These are phyloP conservation scores for Hemicordylus capensis DNA, from an alignment of 2,113 vertebrate species.

Conservation along the genomic window DNA sequence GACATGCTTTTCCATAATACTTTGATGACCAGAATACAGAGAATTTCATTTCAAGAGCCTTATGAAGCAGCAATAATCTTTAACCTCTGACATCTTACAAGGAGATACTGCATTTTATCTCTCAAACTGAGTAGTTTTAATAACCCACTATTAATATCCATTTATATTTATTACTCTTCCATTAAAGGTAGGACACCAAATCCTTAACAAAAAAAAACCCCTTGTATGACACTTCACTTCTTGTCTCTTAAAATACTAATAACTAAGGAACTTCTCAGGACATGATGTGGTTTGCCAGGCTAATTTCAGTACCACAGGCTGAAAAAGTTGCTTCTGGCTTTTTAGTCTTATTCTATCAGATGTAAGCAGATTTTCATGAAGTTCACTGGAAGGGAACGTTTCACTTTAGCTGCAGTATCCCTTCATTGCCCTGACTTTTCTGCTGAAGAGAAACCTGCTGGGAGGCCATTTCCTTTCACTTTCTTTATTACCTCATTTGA, in stretches of 20 bases:
- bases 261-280: constrained; percentile 29
- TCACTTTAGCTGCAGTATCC: constrained; percentile 51
- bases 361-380: constrained; percentile 61
- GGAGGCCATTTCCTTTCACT: constrained; percentile 54
- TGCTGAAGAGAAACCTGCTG: constrained; percentile 53
- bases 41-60: constrained; percentile 55
- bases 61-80: constrained; percentile 58
- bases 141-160: constrained; percentile 49
- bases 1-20: constrained; percentile 29
- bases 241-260: constrained; percentile 54
- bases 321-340: constrained; percentile 45
- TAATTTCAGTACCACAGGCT: constrained; percentile 37
- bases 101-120: constrained; percentile 51
- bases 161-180: constrained; percentile 62
- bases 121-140: constrained; percentile 51
- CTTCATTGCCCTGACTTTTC: constrained; percentile 57
- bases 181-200: constrained; percentile 61
- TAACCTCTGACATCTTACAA: constrained; percentile 47
- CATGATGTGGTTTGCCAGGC: constrained; percentile 18
- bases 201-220: constrained; percentile 38
- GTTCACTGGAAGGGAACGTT: constrained; percentile 54
- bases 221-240: constrained; percentile 40
- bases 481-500: constrained; percentile 45
- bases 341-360: constrained; percentile 54
- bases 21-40: constrained; percentile 44